Conservation (phyloP, 1,140 invertebrate genomes). For the Zaprionus lachaisei region DNA sequence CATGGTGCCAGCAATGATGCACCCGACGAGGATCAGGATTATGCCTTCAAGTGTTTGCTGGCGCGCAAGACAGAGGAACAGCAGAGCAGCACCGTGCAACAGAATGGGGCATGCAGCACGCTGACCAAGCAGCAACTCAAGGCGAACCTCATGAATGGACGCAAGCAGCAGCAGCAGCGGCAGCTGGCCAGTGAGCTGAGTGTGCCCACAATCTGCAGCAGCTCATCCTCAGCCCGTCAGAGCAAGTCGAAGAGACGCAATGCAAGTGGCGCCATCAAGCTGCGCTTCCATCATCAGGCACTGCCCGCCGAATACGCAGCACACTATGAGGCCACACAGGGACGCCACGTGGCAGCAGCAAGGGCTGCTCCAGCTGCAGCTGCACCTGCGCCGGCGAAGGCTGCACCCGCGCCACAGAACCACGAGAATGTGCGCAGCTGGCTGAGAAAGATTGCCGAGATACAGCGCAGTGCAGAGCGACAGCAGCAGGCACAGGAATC, state of each 20-base stretch:
- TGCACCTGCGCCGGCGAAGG: slow-evolving; percentile 32
- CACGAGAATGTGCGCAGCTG: slow-evolving; percentile 89
- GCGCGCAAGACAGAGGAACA: slow-evolving; percentile 58
- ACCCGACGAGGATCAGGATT: slow-evolving; percentile 80
- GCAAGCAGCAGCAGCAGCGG: slow-evolving; percentile 41
- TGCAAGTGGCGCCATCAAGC: slow-evolving; percentile 87
- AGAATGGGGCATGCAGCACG: slow-evolving; percentile 66
- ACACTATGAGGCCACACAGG: slow-evolving; percentile 91
- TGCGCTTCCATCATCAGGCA: slow-evolving; percentile 93
- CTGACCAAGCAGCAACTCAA: slow-evolving; percentile 79
- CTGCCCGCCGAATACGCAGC: slow-evolving; percentile 91
- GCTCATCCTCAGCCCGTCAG: slow-evolving; percentile 85
- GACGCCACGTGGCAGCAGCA: slow-evolving; percentile 64
- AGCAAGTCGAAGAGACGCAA: slow-evolving; percentile 46
- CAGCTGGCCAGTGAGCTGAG: slow-evolving; percentile 9
- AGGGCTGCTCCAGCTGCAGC: not conserved
- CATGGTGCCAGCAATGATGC: slow-evolving; percentile 69
- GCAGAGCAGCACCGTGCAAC: slow-evolving; percentile 22
- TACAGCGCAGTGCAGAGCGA: slow-evolving; percentile 85
- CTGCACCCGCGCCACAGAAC: slow-evolving; percentile 43
- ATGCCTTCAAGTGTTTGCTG: slow-evolving; percentile 65
- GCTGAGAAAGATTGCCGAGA: slow-evolving; percentile 89
- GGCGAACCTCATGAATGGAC: slow-evolving; percentile 71
- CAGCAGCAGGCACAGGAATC: slow-evolving; percentile 56
- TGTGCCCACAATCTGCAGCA: slow-evolving; percentile 16